Conservation (phyloP, 1,140 invertebrate species). For the Meteorus sp. region DNA sequence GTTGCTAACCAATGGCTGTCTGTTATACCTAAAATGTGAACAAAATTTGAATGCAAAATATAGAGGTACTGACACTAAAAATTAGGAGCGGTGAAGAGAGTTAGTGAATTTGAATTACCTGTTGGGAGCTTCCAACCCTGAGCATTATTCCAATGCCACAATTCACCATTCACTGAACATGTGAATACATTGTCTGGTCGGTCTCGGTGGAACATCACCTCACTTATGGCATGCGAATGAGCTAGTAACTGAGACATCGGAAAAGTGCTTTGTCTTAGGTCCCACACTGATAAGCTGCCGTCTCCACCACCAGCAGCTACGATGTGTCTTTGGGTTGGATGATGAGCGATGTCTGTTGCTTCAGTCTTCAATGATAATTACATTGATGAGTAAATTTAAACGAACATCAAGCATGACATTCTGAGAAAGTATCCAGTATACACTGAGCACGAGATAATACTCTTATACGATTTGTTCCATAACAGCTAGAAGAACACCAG, state of each 20-base stretch:
- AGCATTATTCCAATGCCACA: constrained; percentile 81
- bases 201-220: constrained; percentile 82
- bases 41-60: not conserved
- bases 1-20: constrained; percentile 68
- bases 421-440: too few species aligned
- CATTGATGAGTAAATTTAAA: too few species aligned
- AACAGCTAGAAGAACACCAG: too few species aligned
- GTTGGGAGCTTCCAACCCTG: constrained; percentile 51
- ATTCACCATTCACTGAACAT: constrained; percentile 75
- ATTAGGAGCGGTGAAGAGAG: constrained; percentile 27
- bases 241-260: constrained; percentile 80
- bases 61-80: too few species aligned
- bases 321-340: constrained; percentile 85
- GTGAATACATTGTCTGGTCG: constrained; percentile 82
- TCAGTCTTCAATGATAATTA: constrained; percentile 58
- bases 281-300: constrained; percentile 83
- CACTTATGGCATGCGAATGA: constrained; percentile 74
- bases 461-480: too few species aligned
- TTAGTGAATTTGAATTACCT: constrained; percentile 37
- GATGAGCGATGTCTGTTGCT: constrained; percentile 73
- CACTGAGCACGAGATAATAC: too few species aligned
- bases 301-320: constrained; percentile 83
- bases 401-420: constrained; percentile 7
- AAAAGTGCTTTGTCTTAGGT: constrained; percentile 77
- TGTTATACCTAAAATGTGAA: constrained; percentile 43